These are phyloP conservation scores for Leptinotarsa texana DNA, from an alignment of 1,140 invertebrate species.

Conservation along the genomic window DNA sequence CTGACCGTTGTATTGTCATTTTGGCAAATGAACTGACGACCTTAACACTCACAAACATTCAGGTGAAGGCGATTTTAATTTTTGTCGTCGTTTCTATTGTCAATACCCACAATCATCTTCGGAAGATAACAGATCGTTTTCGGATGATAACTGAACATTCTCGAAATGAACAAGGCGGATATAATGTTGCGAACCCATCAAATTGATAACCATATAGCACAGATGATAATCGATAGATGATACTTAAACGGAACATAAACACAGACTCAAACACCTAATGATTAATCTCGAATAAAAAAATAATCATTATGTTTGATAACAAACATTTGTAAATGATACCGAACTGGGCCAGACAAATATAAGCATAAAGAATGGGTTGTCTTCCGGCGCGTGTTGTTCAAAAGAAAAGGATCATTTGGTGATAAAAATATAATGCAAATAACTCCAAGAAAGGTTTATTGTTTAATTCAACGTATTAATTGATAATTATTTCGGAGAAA, in stretches of 20 bases:
- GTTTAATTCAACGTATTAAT: too few species aligned
- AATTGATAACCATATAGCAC: not conserved
- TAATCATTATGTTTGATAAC: not conserved
- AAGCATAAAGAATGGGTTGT: conserved; percentile 1
- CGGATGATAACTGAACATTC: not conserved
- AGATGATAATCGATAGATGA: not conserved
- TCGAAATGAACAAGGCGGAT: not conserved
- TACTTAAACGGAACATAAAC: not conserved
- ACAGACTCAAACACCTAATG: conserved; percentile 3
- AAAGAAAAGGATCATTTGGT: too few species aligned
- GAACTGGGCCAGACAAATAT: conserved; percentile 16
- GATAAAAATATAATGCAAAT: too few species aligned
- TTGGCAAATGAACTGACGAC: too few species aligned
- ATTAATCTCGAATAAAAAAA: conserved; percentile 1
- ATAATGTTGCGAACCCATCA: not conserved
- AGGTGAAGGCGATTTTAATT: too few species aligned
- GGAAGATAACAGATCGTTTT: too few species aligned
- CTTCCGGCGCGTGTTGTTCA: not conserved
- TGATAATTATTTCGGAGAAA: too few species aligned
- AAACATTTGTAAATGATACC: conserved; percentile 20
- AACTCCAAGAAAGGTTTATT: too few species aligned
- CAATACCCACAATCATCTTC: too few species aligned
- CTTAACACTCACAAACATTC: too few species aligned
- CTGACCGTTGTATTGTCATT: too few species aligned
- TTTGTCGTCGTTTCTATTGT: too few species aligned